phyloP scores from a whole-genome alignment of 1,140 invertebrate species.

The Euura lappo region DNA sequence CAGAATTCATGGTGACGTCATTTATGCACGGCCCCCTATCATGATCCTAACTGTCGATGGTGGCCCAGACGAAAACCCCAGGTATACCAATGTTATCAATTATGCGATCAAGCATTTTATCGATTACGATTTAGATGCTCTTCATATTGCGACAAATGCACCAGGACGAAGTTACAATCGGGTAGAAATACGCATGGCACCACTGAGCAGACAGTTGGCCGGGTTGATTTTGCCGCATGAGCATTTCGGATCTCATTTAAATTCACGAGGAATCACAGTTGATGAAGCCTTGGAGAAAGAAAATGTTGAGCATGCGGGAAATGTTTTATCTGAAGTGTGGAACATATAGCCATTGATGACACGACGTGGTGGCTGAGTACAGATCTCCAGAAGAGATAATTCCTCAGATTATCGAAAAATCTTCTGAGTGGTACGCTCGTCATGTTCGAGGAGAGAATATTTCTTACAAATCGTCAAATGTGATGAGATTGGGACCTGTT shows the following conservation, averaged over 20 bases:
- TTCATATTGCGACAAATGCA: slow-evolving; percentile 53
- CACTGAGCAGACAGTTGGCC: slow-evolving; percentile 44
- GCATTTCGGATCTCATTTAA: slow-evolving; percentile 48
- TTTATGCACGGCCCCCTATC: too few relatives aligned
- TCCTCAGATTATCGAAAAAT: slow-evolving; percentile 5
- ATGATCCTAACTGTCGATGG: slow-evolving; percentile 38
- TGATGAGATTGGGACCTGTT: slow-evolving; percentile 10
- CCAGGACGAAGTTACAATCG: slow-evolving; percentile 45
- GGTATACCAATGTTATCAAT: slow-evolving; percentile 2
- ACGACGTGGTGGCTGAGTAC: slow-evolving; percentile 40
- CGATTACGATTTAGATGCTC: slow-evolving; percentile 44
- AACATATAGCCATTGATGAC: slow-evolving; percentile 38
- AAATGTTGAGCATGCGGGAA: slow-evolving; percentile 27
- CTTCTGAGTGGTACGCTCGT: slow-evolving; percentile 14
- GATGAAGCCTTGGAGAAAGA: slow-evolving; percentile 24
- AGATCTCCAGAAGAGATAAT: neutral
- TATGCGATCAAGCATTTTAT: slow-evolving; percentile 32
- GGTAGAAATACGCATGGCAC: slow-evolving; percentile 45
- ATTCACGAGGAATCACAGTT: slow-evolving; percentile 42
- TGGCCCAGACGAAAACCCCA: slow-evolving; percentile 47
- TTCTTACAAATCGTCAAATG: slow-evolving; percentile 21
- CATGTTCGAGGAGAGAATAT: slow-evolving; percentile 26
- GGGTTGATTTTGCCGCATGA: slow-evolving; percentile 51
- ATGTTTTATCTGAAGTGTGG: slow-evolving; percentile 40
- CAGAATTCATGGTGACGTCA: too few relatives aligned